Percentiles rank a stretch among this genome's conserved stretches.
Conservation (phyloP, 2,113 vertebrate genomes). For the Plestiodon gilberti region DNA sequence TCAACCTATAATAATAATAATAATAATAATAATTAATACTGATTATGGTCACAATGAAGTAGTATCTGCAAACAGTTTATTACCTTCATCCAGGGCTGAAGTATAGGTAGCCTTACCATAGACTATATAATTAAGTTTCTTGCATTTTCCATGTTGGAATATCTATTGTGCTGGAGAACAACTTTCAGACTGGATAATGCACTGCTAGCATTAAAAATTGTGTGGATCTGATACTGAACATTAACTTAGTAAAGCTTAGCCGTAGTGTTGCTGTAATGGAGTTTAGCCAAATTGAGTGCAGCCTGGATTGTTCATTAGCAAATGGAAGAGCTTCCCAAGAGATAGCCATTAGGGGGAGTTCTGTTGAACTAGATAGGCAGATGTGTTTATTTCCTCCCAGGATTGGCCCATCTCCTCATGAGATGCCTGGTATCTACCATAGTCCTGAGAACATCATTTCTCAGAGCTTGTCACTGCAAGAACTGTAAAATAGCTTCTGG, state of each 20-base stretch:
- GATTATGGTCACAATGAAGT: no score
- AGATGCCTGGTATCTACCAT: not conserved
- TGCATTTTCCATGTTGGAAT: not conserved
- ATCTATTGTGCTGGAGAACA: not conserved
- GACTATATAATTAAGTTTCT: not conserved
- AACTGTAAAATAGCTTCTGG: conserved; percentile 16
- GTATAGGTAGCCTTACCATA: no score
- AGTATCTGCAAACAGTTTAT: not conserved
- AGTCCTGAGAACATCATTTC: not conserved
- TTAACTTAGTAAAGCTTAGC: not conserved
- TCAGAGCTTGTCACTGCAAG: not conserved
- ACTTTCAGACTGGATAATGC: not conserved
- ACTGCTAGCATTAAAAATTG: not conserved
- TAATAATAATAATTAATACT: no score
- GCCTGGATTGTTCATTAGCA: not conserved
- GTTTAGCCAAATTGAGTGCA: not conserved
- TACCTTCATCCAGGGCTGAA: not conserved
- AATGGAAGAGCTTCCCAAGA: conserved; percentile 6
- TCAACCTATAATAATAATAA: no score
- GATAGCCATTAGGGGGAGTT: not conserved
- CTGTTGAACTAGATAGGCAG: not conserved
- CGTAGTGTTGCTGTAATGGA: not conserved
- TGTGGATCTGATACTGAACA: not conserved
- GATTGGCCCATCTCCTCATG: not conserved
- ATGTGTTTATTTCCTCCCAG: not conserved